Base-by-base conservation (phyloP, 2,888 invertebrate genomes). In the Cataglyphis livida region DNA sequence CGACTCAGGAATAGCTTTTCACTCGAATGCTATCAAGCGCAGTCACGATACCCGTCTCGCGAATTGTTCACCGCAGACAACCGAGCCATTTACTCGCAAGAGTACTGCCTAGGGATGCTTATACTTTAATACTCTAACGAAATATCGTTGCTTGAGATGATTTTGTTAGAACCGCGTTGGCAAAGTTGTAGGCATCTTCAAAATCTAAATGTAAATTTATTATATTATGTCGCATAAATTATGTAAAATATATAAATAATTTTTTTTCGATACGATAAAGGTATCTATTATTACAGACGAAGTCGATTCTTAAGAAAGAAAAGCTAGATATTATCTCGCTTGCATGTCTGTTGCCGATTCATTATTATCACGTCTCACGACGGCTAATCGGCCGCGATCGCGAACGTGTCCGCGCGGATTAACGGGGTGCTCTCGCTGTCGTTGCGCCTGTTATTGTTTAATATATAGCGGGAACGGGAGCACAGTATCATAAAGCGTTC, bases 311-410 rank as follows among this genome's bases (percentile, higher is more conserved):
- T 32, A 35, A 32, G 15, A 18, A 68, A 18, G 38, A 21, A 18
- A 44, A 44, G 10, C n/a, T n/a, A 44, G 35, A 68, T 48, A 78
- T 78, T 41, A 32, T 32, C 64, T 25, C 25, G 65, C 25, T 75
- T 35, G 57, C 78, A 68, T 44, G 32, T n/a, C 41, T 25, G 21
- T 35, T 41, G 66, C 48, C 61, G 54, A 68, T 62, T 74, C 81
- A 32, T 74, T 74, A 76, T 62, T 41, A 44, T 18, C 71, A 48
- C 25, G 65, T 83, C 86, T 87, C 85, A 85, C 86, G 81, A 79
- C 81, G 81, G 76, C 75, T 87, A 89, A 89, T 89, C 89, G 89
- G n/a, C 59, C 81, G 82, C 59, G 89, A 89, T 89, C 89, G 87
- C 81, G 54, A 81, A 81, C 87, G 87, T 85, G 89, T 85, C 87